Base-by-base conservation (phyloP, 2,888 invertebrate species). In the Pachliopta kotzebuea region DNA sequence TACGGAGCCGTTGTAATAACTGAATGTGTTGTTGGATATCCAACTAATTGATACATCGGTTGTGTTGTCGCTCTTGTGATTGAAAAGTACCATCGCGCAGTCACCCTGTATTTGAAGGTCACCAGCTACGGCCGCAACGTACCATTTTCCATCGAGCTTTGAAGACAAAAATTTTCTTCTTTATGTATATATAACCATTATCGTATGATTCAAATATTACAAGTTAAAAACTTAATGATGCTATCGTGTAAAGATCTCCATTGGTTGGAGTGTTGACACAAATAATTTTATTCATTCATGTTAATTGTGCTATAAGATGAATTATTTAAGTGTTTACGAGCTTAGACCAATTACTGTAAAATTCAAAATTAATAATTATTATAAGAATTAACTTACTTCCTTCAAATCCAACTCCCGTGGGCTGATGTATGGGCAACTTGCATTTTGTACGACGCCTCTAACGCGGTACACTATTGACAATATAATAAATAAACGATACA, bases 131-230 rank as follows among this genome's bases (percentile, higher is more conserved):
- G 85, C 87, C 55, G 84, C 75, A 37, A 90, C 69, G 67, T 88
- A 89, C 90, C 90, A 90, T 63, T 80, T 80, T 0, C 90, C 90
- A 60, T 90, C 90, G 20, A 90, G 75, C 90, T 90, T 6, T 0
- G 45, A 45, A 57, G 45, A 45, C 14, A 37, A 11, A 11, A 11
- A 2, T 14, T 3, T 26, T 26, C 3, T 26, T 26, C 4, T 26
- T 26, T 26, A 26, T 4, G n/a, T n/a, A 26, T 3, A 6, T 6
- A 26, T 6, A 26, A 26, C 26, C 26, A 26, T 26, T 26, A 26
- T 4, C 26, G 26, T 4, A 6, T 4, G 26, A 26, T 26, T 6
- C 3, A 26, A 3, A 26, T 26, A 4, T 26, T n/a, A n/a, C n/a
- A n/a, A 6, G 26, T 26, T 26, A 26, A 26, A 6, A 26, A 26